Base-by-base conservation (phyloP, 2,888 invertebrate species). In the Onthophagus sagittarius region DNA sequence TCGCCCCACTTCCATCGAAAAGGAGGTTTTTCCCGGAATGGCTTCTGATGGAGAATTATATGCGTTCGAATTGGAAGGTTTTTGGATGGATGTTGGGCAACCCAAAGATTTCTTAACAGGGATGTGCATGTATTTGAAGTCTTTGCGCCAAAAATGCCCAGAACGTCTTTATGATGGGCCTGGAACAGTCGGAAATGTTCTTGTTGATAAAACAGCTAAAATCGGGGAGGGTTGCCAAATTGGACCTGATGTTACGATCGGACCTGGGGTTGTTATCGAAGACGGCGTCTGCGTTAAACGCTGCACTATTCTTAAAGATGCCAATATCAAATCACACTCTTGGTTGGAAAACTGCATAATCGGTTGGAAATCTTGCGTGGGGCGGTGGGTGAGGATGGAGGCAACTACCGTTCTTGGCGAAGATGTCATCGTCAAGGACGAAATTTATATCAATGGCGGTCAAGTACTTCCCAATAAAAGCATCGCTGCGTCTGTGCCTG, bases 61-160 rank as follows among this genome's bases (percentile, higher is more conserved):
- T 86, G 98, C 99, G 0, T 95, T 96, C 90, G 98, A 99, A 81
- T 86, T 99, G 67, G 88, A 93, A 83, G 98, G 98, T 0, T 99
- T 98, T 85, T 99, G 99, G 99, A 99, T 99, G 99, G 99, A 99
- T 86, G 97, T 99, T 72, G 99, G 99, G 1, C 99, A 99, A 83
- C 99, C 99, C 0, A 97, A 96, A 87, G 99, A 99, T 85, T 99
- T 99, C 84, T 88, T 99, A 64, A 97, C 94, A 79, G 94, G 93
- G 92, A 63, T 31, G 63, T 96, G 97, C 82, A 87, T 98, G 78
- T 98, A 98, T 84, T 87, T 98, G 62, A 92, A 91, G 70, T 94
- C 94, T 74, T 83, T 98, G 72, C 91, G 94, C 53, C 91, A 94
- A 81, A 94, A 93, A 80, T 89, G 91, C 76, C 92, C 96, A 0